Conservation (phyloP, 2,113 vertebrate genomes). For the Eudyptes chrysolophus region DNA sequence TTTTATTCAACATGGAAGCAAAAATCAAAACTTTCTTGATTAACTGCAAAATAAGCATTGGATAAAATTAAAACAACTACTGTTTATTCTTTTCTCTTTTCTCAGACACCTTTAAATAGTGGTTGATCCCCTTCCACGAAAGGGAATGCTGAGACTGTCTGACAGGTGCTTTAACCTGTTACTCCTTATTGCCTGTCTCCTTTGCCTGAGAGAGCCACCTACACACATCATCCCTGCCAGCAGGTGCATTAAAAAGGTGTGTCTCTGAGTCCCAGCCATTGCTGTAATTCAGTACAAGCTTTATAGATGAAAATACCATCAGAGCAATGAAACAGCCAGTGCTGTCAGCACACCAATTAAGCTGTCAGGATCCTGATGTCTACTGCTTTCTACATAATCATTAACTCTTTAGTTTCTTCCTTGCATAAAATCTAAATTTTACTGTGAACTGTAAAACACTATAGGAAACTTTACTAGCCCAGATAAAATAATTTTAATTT, state of each 20-base stretch:
- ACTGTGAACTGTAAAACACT: background rate
- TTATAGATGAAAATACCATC: background rate
- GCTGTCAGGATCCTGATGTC: background rate
- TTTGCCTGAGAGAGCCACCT: background rate
- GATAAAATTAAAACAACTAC: background rate
- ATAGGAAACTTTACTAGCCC: background rate
- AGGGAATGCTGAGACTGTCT: background rate
- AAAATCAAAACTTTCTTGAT: background rate
- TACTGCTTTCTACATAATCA: background rate
- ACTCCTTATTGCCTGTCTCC: background rate
- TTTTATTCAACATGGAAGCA: background rate
- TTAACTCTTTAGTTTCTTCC: conserved; percentile 12
- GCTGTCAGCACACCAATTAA: conserved; percentile 45
- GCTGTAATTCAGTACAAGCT: background rate
- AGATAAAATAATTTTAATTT: background rate
- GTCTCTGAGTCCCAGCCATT: background rate
- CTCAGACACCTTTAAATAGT: background rate
- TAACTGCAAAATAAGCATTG: background rate
- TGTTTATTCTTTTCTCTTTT: background rate
- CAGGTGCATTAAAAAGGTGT: conserved; percentile 26
- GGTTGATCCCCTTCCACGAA: background rate
- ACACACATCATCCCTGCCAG: background rate
- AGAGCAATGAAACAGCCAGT: background rate
- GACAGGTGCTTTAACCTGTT: background rate
- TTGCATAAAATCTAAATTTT: background rate